These are phyloP conservation scores for Craterocephalus amniculus DNA, from an alignment of 2,797 vertebrate species.

Conservation along the genomic window DNA sequence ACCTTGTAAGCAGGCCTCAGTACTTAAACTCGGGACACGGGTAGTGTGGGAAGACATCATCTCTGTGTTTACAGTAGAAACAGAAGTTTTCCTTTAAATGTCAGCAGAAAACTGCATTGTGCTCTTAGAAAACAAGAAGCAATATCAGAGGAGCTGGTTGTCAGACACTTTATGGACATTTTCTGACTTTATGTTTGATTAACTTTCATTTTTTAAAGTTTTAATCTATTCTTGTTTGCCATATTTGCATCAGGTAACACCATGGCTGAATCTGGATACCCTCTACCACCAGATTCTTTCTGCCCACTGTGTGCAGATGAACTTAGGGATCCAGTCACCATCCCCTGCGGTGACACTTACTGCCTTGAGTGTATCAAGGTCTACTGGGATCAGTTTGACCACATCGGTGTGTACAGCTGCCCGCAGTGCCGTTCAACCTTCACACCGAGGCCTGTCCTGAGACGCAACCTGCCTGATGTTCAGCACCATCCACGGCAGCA, in stretches of 20 bases:
- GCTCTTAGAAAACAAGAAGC: constrained; percentile 21
- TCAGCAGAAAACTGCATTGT: constrained; percentile 11
- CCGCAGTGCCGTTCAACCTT: constrained; percentile 85
- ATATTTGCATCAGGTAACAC: background rate
- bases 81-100: constrained; percentile 64
- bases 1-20: constrained; percentile 26
- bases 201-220: background rate
- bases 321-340: constrained; percentile 82
- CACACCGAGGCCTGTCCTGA: constrained; percentile 83
- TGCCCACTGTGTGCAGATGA: constrained; percentile 84
- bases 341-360: constrained; percentile 88
- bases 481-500: constrained; percentile 61
- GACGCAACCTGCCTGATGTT: constrained; percentile 79
- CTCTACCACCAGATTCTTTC: constrained; percentile 73
- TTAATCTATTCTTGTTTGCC: background rate
- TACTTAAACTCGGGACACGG: constrained; percentile 37
- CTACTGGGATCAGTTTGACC: constrained; percentile 87
- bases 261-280: constrained; percentile 76
- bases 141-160: background rate
- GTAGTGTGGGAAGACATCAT: constrained; percentile 42
- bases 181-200: background rate
- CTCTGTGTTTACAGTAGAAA: constrained; percentile 68
- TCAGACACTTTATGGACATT: constrained; percentile 8
- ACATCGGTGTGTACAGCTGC: constrained; percentile 82
- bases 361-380: constrained; percentile 87